phyloP scores from a whole-genome alignment of 2,888 invertebrate species.

The Lissonota sp. region DNA sequence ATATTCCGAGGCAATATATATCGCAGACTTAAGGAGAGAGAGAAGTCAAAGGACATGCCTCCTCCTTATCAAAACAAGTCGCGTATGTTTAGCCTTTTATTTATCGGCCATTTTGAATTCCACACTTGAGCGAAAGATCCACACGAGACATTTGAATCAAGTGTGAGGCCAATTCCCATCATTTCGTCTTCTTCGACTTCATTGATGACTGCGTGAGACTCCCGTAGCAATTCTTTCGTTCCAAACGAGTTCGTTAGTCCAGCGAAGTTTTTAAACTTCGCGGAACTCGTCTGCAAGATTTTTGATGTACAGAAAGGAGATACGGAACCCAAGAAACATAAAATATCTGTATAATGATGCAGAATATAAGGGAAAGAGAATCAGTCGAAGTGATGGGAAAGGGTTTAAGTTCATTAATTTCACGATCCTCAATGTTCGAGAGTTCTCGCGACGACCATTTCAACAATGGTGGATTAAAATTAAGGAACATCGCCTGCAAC shows the following conservation, averaged over 20 bases:
- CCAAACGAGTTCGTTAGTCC: conserved; percentile 33
- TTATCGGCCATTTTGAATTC: conserved; percentile 75
- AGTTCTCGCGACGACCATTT: conserved; percentile 70
- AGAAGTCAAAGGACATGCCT: conserved; percentile 61
- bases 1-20: conserved; percentile 59
- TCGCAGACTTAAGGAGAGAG: conserved; percentile 65
- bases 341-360: too few species aligned
- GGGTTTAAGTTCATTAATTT: conserved; percentile 79
- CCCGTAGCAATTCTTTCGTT: conserved; percentile 5
- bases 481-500: conserved; percentile 69
- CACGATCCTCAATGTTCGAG: conserved; percentile 70
- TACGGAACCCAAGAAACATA: background rate
- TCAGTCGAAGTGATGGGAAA: too few species aligned
- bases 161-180: background rate
- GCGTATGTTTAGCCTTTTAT: conserved; percentile 74
- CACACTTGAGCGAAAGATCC: background rate
- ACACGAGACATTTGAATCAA: too few species aligned
- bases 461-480: conserved; percentile 77
- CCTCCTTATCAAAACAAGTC: conserved; percentile 77
- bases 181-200: background rate
- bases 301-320: conserved; percentile 38
- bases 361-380: too few species aligned
- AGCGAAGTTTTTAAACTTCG: conserved; percentile 36
- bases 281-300: conserved; percentile 53
- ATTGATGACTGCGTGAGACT: conserved; percentile 14